Evolutionary conservation across 2,888 invertebrate genomes (phyloP), one percentile per base, ranked within the genome.

Genomic region (Drosophila recens): DNA sequence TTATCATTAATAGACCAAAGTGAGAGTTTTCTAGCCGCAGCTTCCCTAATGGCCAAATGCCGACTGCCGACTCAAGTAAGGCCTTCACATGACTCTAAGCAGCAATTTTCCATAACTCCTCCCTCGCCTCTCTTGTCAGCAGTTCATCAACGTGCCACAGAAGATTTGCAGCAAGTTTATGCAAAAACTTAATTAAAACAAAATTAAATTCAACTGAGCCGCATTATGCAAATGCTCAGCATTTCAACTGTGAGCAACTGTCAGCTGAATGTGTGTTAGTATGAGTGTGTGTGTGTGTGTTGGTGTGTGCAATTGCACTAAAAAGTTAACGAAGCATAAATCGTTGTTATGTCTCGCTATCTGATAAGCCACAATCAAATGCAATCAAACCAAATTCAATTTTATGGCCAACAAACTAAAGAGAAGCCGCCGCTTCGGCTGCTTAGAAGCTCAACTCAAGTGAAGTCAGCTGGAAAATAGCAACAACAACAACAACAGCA

Each of bases 321-420:
- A 72, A 85, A 73, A 87, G 67, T 63, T 87, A 87, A 89, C 86
- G 88, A 87, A 80, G 86, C 88, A 89, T 89, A 87, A 87, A 82
- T 89, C 74, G 51, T 61, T 49, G 48, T 34, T 57, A 36, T 64
- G 54, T 64, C 61, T 46, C 54, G 58, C 59, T 79, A 65, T 79
- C 82, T 85, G 89, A 87, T 87, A 89, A 87, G 89, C 90, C 63
- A 82, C 88, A 89, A 87, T 87, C 86, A 87, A 87, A 87, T 85
- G 86, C 86, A 87, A 87, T 87, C 86, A 87, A 87, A 89, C 88
- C 74, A 79, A 89, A 87, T 85, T 89, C 80, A 89, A 87, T 82
- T 84, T 80, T 80, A 87, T 89, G 70, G 73, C 66, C 59, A 75
- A 65, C 66, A 72, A 72, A 72, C 51, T 58, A 58, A 74, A 69